A percentile compares a stretch with the other conserved stretches of the same genome.
These are phyloP conservation scores for Drosophila paracracens DNA, from an alignment of 2,888 invertebrate species.

Conservation along the genomic window DNA sequence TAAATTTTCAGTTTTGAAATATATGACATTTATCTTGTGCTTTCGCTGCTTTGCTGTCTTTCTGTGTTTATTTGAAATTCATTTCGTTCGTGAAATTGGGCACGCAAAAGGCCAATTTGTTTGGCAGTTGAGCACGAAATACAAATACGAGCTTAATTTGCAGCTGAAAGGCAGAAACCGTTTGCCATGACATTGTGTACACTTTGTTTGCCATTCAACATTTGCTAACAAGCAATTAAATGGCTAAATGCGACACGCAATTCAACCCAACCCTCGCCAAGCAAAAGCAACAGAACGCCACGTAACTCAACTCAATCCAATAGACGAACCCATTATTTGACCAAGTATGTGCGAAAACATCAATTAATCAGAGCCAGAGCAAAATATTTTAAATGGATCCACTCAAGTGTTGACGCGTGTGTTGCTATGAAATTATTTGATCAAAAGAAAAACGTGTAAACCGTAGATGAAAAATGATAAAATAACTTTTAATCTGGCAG, in stretches of 20 bases:
- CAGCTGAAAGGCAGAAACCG: constrained; percentile 67
- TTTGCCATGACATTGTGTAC: constrained; percentile 70
- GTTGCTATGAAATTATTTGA: background rate
- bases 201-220: constrained; percentile 65
- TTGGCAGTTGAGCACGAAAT: constrained; percentile 61
- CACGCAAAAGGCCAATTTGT: constrained; percentile 76
- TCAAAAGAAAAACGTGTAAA: background rate
- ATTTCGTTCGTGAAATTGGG: constrained; percentile 40
- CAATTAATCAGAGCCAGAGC: constrained; percentile 58
- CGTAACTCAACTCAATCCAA: background rate
- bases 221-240: constrained; percentile 72
- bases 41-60: background rate
- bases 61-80: constrained; percentile 23
- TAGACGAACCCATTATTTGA: constrained; percentile 38
- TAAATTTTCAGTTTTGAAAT: constrained; percentile 46
- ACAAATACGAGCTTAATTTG: constrained; percentile 70
- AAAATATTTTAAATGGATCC: background rate
- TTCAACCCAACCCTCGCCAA: constrained; percentile 3
- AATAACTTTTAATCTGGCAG: background rate
- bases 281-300: constrained; percentile 1
- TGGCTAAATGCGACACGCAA: constrained; percentile 65
- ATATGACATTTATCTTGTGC: constrained; percentile 31
- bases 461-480: background rate
- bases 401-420: constrained; percentile 3
- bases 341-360: constrained; percentile 53